Base-by-base conservation (phyloP, 2,797 vertebrate species). In the Lycodopsis pacificus region DNA sequence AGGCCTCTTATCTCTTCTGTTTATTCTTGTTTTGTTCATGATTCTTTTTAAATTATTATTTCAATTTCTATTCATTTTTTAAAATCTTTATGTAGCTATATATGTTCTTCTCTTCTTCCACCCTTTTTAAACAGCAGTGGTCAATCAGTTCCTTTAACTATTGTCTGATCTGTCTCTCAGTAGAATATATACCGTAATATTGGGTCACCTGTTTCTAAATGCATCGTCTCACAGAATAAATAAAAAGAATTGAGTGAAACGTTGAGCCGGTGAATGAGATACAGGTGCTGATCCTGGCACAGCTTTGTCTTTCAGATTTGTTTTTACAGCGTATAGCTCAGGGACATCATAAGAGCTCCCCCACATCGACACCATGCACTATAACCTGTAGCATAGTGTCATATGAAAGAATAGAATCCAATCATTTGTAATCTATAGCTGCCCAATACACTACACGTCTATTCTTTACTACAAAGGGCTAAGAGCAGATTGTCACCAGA, bases 401-500 rank as follows among this genome's bases (percentile, higher is more conserved):
- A 53, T 62, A 22, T 25, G 34, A 8, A 61, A 20, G 14, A 17
- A 14, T 17, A 15, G 17, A 17, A 46, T 46, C 42, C 1, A 46
- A 17, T 46, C 15, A 46, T 46, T 46, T 46, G 42, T 46, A 46
- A 17, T 17, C 42, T 5, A 44, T 15, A 44, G 42, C 42, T 48
- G 4, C 5, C 17, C 36, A 34, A 19, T 11, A 48, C 32, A 78
- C 10, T 56, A 40, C 5, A 30, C n/a, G 20, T 12, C 30, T 51
- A 54, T 17, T 32, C 49, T 64, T 59, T 57, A 62, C 42, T 36
- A 2, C 32, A 20, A 42, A 66, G 80, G 61, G 61, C 80, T 82
- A 71, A 71, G 49, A 78, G 65, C 76, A 89, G 81, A 79, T 66
- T 78, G 71, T 54, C 7, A 2, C 70, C 61, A 84, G 85, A 81